Evolutionary conservation across 2,113 vertebrate species (phyloP), one percentile per base, ranked within the genome.

Genomic region (Hiodon tergisus): DNA sequence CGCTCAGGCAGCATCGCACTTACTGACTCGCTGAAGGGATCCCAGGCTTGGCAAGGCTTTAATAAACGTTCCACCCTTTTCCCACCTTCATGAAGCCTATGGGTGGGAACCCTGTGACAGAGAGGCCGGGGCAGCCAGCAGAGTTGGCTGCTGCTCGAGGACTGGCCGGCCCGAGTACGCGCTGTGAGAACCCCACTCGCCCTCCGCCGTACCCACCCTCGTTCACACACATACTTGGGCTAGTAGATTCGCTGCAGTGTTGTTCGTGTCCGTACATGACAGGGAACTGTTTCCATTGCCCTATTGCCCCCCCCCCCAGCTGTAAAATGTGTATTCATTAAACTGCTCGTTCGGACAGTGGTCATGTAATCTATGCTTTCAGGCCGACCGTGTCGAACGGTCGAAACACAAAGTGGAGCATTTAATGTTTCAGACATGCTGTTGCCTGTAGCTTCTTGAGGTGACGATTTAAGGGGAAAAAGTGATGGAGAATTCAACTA

Each of bases 1-100:
- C 46, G 31, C 57, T 76, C 74, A 72, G 78, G 74, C 73, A 55
- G 69, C 58, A 58, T 69, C 62, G 69, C 69, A 79, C 74, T 79
- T 79, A 58, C 70, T 78, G 62, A 59, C 46, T 46, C 9, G 50
- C 47, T 52, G 10, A 31, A 31, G 31, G 55, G 11, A 6, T 57
- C 55, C 55, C 6, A 57, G 55, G 55, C 55, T 11, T 57, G 55
- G 58, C 58, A 59, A 9, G 58, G 14, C 58, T 11, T 14, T 59
- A 6, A 14, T 59, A 0, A 59, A 59, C 9, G 8, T 14, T 59
- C 58, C 4, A 59, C 58, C 3, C 14, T 9, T 59, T 59, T 14
- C 14, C 58, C 14, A 14, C 58, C 58, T 59, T 14, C 14, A 14
- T 59, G 58, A 11, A 3, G 14, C 58, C 9, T 3, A 14, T 14